Conservation (phyloP, 2,797 vertebrate genomes). For the Lepilemur ruficaudatus region DNA sequence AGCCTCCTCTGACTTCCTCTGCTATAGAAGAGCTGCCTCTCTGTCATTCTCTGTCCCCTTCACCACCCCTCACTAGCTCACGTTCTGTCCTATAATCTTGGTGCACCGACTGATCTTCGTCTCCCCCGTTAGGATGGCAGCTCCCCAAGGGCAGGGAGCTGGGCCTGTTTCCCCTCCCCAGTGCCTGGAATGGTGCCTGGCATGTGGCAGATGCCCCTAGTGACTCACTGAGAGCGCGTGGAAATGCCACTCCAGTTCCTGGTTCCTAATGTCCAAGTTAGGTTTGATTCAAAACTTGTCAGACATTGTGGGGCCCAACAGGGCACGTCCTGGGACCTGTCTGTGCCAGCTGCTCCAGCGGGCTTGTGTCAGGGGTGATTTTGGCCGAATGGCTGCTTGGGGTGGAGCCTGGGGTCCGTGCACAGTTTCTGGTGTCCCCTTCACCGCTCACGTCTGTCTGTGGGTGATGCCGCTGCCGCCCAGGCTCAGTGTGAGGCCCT, state of each 20-base stretch:
- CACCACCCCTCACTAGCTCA: neutral
- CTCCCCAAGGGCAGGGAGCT: neutral
- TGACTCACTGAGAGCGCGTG: neutral
- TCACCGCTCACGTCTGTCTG: neutral
- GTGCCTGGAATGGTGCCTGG: neutral
- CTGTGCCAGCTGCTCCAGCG: neutral
- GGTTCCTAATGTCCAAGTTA: neutral
- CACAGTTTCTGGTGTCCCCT: fast-evolving
- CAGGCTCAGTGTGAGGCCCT: neutral
- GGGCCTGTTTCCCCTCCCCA: neutral
- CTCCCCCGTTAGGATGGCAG: neutral
- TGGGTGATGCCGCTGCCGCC: neutral
- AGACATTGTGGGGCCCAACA: neutral
- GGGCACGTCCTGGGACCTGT: neutral
- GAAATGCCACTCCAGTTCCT: neutral
- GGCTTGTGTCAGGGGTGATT: neutral
- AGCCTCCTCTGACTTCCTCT: neutral
- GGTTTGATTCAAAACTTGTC: neutral
- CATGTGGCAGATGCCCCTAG: neutral
- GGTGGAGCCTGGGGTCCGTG: neutral
- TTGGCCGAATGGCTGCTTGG: neutral
- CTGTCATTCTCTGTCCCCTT: neutral
- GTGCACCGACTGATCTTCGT: neutral
- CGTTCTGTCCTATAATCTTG: neutral
- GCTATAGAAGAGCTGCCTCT: neutral